Percentiles rank a stretch among this genome's conserved stretches.
phyloP scores from a whole-genome alignment of 2,888 invertebrate species.

The Philereme vetulata region DNA sequence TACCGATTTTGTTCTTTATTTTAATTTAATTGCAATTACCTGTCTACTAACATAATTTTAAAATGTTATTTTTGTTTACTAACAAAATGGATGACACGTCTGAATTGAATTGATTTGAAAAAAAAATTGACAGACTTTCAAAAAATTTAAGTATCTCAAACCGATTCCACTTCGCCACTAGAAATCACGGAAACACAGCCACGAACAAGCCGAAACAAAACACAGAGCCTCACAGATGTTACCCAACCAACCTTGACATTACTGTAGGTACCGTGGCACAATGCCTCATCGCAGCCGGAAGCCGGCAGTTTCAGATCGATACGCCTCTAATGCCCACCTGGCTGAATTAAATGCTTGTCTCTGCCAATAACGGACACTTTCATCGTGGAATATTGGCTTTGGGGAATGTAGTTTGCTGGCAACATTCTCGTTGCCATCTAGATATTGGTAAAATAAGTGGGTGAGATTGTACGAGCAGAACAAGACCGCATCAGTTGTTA shows the following conservation, averaged over 20 bases:
- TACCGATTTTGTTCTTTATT: no score
- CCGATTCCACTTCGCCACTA: no score
- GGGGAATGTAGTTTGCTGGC: conserved; percentile 2
- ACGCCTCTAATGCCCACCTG: conserved; percentile 22
- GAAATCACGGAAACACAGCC: neutral
- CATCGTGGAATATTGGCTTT: conserved; percentile 11
- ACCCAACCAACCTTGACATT: conserved; percentile 27
- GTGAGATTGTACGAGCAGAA: no score
- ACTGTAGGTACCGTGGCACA: conserved; percentile 19
- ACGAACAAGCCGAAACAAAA: neutral
- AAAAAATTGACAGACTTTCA: no score
- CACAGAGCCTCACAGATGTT: conserved; percentile 2
- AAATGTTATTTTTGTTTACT: no score
- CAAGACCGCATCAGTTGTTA: no score
- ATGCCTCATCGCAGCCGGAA: conserved; percentile 22
- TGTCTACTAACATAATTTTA: no score
- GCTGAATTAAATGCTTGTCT: conserved; percentile 12
- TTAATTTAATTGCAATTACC: no score
- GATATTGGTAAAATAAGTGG: neutral
- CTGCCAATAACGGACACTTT: conserved; percentile 20
- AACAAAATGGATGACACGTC: no score
- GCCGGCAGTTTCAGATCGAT: conserved; percentile 21
- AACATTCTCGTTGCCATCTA: neutral
- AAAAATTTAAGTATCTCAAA: no score
- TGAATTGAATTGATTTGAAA: no score